Evolutionary conservation across 2,113 vertebrate genomes (phyloP).

Genomic region (Myotis davidii): DNA sequence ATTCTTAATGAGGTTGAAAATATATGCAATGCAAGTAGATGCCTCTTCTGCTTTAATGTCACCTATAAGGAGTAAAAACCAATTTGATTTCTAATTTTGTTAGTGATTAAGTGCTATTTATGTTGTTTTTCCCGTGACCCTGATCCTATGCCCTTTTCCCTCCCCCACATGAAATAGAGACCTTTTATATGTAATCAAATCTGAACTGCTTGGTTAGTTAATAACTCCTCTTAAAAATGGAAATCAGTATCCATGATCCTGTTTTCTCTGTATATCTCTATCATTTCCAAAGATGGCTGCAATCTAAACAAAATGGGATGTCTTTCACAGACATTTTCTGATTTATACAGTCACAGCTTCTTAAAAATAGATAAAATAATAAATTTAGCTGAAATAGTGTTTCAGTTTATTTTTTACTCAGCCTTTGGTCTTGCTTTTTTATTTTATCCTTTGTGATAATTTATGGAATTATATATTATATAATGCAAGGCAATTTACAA

Average conservation of each 20-base stretch:
- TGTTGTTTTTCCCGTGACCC: constrained; percentile 41
- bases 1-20: constrained; percentile 38
- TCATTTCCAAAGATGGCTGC: constrained; percentile 68
- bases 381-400: constrained; percentile 61
- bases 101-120: constrained; percentile 51
- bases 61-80: constrained; percentile 43
- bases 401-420: constrained; percentile 84
- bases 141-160: background rate
- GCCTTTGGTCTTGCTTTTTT: constrained; percentile 69
- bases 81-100: constrained; percentile 60
- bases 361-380: constrained; percentile 72
- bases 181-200: constrained; percentile 73
- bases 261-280: constrained; percentile 23
- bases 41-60: constrained; percentile 20
- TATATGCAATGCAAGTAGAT: background rate
- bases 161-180: constrained; percentile 49
- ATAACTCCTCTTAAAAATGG: constrained; percentile 74
- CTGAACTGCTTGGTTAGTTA: constrained; percentile 69
- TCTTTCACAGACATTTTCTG: constrained; percentile 31
- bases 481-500: constrained; percentile 73
- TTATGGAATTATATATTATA: constrained; percentile 82
- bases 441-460: constrained; percentile 75
- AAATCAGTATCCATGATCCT: constrained; percentile 58
- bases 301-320: constrained; percentile 59
- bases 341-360: constrained; percentile 26